Base-by-base conservation (phyloP, 2,888 invertebrate species). In the Mythimna impura region DNA sequence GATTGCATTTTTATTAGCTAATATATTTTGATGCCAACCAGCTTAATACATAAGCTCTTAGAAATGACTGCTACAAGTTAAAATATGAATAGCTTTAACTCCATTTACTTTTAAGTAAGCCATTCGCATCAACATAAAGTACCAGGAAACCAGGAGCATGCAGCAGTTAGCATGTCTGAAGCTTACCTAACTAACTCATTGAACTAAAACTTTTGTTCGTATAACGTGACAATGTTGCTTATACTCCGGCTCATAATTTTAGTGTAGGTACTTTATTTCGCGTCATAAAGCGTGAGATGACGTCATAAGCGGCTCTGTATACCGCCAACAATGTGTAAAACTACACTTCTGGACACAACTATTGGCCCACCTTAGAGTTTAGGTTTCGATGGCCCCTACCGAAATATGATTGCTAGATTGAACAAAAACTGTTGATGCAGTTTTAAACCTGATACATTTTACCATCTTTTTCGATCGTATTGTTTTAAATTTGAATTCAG, bases 181-280 rank as follows among this genome's bases (percentile, higher is more conserved):
- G 64, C 66, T 73, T 62, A 71, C 61, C 66, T 62, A 71, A 78
- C 82, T 78, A 74, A 74, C 82, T 78, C 73, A 76, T 80, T 62
- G 66, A 57, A 73, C 75, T 71, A 78, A 80, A 86, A 80, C 70
- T 78, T 79, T 83, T 66, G 67, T 85, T 76, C 40, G 34, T 73
- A 82, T 75, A 73, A 74, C 76, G 78, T 80, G 75, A 88, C 89
- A 88, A 81, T 86, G 88, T 88, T 83, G 76, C 73, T 71, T 55
- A 78, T 69, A 78, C 83, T 83, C 76, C 78, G 81, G 81, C 82
- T 79, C 84, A 87, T 87, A 86, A 87, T 85, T 89, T 85, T 82
- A 83, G 78, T 76, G 81, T 66, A 71, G 82, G 82, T 83, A 81
- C 87, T 89, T 88, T 89, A 89, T 89, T 87, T 84, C 74, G 63